Percentiles rank a stretch among this genome's conserved stretches.
phyloP scores from a whole-genome alignment of 2,888 invertebrate species.

The Drymonia ruficornis region DNA sequence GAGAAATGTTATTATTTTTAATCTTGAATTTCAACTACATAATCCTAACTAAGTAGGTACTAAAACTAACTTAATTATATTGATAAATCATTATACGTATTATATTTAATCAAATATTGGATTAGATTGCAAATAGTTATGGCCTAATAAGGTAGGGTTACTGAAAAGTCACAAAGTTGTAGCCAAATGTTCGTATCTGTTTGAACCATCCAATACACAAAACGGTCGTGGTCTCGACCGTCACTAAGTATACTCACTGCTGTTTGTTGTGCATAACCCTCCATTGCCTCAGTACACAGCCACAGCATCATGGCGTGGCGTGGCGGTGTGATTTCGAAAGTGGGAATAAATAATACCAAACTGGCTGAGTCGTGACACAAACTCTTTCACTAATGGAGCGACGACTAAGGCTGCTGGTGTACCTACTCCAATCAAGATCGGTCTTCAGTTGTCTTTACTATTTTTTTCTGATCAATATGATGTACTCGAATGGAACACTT shows the following conservation, averaged over 20 bases:
- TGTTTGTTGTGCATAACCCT: constrained; percentile 62
- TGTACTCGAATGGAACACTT: constrained; percentile 29
- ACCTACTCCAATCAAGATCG: constrained; percentile 74
- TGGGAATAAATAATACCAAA: constrained; percentile 76
- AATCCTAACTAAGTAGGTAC: too few relatives aligned
- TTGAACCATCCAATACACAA: background rate
- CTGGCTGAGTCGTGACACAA: constrained; percentile 77
- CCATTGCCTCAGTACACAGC: constrained; percentile 61
- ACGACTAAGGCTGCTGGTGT: constrained; percentile 68
- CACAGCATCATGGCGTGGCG: constrained; percentile 42
- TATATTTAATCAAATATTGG: too few relatives aligned
- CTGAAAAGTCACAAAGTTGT: background rate
- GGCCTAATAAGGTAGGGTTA: too few relatives aligned
- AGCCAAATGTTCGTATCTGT: background rate
- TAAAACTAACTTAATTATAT: too few relatives aligned
- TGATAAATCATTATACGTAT: too few relatives aligned
- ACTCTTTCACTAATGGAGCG: constrained; percentile 79
- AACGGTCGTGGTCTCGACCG: constrained; percentile 12
- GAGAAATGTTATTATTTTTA: too few relatives aligned
- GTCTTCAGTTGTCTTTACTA: constrained; percentile 62
- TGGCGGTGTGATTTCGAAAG: constrained; percentile 62
- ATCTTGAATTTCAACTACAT: too few relatives aligned
- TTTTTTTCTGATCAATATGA: constrained; percentile 64
- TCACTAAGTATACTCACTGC: constrained; percentile 50
- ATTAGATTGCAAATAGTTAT: too few relatives aligned